phyloP scores from a whole-genome alignment of 1,140 invertebrate species.

The Amyelois transitella region DNA sequence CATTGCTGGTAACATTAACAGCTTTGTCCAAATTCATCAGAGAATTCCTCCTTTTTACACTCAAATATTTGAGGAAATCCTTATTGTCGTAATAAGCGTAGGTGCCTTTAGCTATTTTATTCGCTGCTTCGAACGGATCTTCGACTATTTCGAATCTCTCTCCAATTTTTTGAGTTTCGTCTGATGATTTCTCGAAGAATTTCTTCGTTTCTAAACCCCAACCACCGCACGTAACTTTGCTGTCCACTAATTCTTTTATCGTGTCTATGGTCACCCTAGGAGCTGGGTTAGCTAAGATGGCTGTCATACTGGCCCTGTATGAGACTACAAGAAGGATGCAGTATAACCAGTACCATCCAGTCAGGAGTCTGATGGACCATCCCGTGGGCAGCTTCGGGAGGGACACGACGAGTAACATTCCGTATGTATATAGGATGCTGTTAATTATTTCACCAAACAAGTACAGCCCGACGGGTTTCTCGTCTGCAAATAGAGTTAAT shows the following conservation, averaged over 20 bases:
- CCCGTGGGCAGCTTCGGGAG: slow-evolving; percentile 82
- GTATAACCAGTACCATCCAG: slow-evolving; percentile 91
- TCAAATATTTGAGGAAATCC: slow-evolving; percentile 80
- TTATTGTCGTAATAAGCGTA: slow-evolving; percentile 88
- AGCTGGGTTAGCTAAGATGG: slow-evolving; percentile 84
- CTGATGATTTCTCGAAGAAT: slow-evolving; percentile 81
- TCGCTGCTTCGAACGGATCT: slow-evolving; percentile 75
- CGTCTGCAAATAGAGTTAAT: slow-evolving; percentile 41
- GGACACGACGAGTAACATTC: slow-evolving; percentile 86
- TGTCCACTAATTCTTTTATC: slow-evolving; percentile 78
- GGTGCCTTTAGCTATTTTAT: slow-evolving; percentile 78
- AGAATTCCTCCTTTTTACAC: slow-evolving; percentile 73
- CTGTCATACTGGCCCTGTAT: slow-evolving; percentile 88
- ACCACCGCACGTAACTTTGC: slow-evolving; percentile 78
- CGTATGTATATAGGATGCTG: slow-evolving; percentile 84
- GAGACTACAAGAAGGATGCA: slow-evolving; percentile 84
- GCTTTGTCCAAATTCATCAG: slow-evolving; percentile 14
- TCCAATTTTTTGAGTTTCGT: slow-evolving; percentile 79
- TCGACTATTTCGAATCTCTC: slow-evolving; percentile 78
- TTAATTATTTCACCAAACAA: slow-evolving; percentile 82
- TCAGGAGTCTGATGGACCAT: slow-evolving; percentile 85
- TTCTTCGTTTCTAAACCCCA: slow-evolving; percentile 81
- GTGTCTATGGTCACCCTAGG: slow-evolving; percentile 86
- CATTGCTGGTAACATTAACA: slow-evolving; percentile 34
- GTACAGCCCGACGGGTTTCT: slow-evolving; percentile 75